Evolutionary conservation across 2,797 vertebrate species (phyloP).

Genomic region (Orestias chungarensis): DNA sequence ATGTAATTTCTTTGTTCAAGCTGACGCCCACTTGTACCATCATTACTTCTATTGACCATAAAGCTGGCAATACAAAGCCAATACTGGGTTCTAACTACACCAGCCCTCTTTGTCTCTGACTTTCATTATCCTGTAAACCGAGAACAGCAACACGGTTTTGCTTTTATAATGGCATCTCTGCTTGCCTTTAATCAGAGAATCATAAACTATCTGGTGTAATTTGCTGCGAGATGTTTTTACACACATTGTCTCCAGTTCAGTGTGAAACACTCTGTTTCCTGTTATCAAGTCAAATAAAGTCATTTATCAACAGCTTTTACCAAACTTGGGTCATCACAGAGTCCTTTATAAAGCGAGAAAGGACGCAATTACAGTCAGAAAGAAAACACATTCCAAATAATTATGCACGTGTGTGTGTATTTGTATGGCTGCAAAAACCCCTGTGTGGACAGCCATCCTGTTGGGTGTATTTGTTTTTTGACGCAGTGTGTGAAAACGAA

Average conservation of each 20-base stretch:
- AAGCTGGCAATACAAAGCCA: constrained; percentile 58
- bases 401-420: constrained; percentile 25
- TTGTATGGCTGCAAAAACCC: constrained; percentile 43
- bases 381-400: constrained; percentile 46
- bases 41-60: constrained; percentile 61
- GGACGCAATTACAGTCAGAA: constrained; percentile 61
- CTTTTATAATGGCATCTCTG: constrained; percentile 46
- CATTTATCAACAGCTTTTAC: constrained; percentile 67
- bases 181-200: constrained; percentile 63
- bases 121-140: constrained; percentile 73
- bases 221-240: constrained; percentile 46
- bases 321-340: constrained; percentile 58
- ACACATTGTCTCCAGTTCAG: constrained; percentile 53
- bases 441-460: constrained; percentile 55
- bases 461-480: constrained; percentile 71
- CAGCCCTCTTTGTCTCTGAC: constrained; percentile 36
- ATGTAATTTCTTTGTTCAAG: constrained; percentile 51
- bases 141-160: constrained; percentile 37
- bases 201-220: constrained; percentile 56
- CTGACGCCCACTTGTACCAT: constrained; percentile 48
- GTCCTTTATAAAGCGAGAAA: constrained; percentile 56
- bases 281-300: constrained; percentile 70
- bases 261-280: constrained; percentile 45
- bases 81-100: constrained; percentile 40
- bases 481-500: constrained; percentile 55